These are phyloP conservation scores for Dendrolimus kikuchii DNA, from an alignment of 1,140 invertebrate genomes.

Conservation along the genomic window DNA sequence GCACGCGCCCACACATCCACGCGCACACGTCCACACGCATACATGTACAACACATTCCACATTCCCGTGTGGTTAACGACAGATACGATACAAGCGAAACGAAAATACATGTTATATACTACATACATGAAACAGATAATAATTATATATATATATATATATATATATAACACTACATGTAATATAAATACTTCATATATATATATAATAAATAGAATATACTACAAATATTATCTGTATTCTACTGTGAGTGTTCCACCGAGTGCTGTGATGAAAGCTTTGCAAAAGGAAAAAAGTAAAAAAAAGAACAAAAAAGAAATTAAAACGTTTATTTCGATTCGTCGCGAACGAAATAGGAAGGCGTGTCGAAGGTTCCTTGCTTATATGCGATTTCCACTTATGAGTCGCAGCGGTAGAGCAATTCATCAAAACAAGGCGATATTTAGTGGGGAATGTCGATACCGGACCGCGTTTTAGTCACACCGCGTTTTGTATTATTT, in stretches of 20 bases:
- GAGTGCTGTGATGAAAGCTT: constrained; percentile 68
- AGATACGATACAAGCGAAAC: constrained; percentile 29
- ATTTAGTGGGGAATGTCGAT: neutral
- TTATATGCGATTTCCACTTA: neutral
- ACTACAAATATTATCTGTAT: constrained; percentile 23
- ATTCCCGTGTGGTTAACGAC: constrained; percentile 43
- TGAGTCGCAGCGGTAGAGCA: neutral
- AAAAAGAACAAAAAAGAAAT: constrained; percentile 57
- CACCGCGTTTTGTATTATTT: constrained; percentile 39
- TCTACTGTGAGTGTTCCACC: constrained; percentile 62
- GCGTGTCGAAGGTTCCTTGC: constrained; percentile 1
- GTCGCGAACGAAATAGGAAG: neutral
- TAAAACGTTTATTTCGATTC: constrained; percentile 56
- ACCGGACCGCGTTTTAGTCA: constrained; percentile 36
- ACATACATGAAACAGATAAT: constrained; percentile 14
- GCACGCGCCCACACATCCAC: constrained; percentile 12
- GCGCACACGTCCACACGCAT: constrained; percentile 12
- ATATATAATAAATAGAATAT: constrained; percentile 34
- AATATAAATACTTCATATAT: constrained; percentile 9
- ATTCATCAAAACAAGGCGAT: neutral
- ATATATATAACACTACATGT: too few relatives aligned
- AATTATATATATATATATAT: too few relatives aligned
- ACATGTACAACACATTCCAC: constrained; percentile 32
- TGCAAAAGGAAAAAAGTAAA: constrained; percentile 55
- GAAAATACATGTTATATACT: constrained; percentile 35